Conservation (phyloP, 1,140 invertebrate genomes). For the Monochamus saltuarius region DNA sequence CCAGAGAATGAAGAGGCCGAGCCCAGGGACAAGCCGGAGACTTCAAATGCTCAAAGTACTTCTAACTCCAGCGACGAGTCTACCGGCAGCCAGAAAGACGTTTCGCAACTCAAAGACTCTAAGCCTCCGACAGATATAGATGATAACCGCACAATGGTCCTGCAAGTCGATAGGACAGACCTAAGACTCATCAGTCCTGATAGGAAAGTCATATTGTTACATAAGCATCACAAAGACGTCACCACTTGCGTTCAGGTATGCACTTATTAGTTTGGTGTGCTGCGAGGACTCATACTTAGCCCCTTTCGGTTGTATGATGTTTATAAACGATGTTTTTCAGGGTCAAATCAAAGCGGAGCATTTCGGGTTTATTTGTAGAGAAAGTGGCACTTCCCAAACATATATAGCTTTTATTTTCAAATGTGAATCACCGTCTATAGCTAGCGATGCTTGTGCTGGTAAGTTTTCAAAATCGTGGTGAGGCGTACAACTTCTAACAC, state of each 20-base stretch:
- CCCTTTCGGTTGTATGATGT: background rate
- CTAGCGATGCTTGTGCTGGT: conserved; percentile 77
- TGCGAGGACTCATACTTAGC: background rate
- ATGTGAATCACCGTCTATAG: conserved; percentile 81
- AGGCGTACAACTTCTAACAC: background rate
- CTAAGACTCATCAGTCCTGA: conserved; percentile 89
- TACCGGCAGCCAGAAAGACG: background rate
- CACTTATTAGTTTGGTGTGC: too few species aligned
- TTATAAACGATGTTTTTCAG: conserved; percentile 48
- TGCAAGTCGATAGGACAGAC: conserved; percentile 84
- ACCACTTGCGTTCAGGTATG: conserved; percentile 80
- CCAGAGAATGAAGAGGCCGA: background rate
- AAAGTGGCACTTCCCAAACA: conserved; percentile 56
- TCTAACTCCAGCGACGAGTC: conserved; percentile 11
- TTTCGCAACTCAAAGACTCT: conserved; percentile 10
- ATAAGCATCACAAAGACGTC: conserved; percentile 84
- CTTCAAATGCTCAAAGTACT: background rate
- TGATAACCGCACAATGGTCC: conserved; percentile 91
- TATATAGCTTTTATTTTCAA: conserved; percentile 89
- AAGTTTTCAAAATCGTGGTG: conserved; percentile 34
- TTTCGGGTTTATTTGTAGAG: conserved; percentile 90
- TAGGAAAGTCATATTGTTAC: conserved; percentile 83
- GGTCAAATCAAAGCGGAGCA: conserved; percentile 79
- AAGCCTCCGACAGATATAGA: conserved; percentile 40
- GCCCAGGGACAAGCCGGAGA: background rate